phyloP scores from a whole-genome alignment of 1,140 invertebrate genomes.

The Prorops nasuta region DNA sequence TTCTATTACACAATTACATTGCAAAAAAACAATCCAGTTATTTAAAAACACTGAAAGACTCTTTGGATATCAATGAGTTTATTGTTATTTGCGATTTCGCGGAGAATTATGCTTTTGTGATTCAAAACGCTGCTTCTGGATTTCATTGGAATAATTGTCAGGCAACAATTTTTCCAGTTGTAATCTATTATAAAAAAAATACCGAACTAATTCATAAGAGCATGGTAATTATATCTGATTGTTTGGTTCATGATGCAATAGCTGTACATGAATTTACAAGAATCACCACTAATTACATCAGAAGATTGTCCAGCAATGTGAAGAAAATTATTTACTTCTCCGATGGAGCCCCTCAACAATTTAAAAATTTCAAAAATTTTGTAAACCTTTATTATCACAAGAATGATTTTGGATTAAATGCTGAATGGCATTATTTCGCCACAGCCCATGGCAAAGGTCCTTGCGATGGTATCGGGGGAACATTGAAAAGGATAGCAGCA shows the following conservation, averaged over 20 bases:
- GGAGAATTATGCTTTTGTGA: too few species aligned
- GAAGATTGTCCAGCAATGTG: neutral
- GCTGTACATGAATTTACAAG: neutral
- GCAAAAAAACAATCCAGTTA: slow-evolving; percentile 21
- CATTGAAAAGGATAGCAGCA: too few species aligned
- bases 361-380: too few species aligned
- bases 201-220: slow-evolving; percentile 1
- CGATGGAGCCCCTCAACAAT: slow-evolving; percentile 3
- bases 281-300: neutral
- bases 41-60: slow-evolving; percentile 15
- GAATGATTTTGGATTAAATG: too few species aligned
- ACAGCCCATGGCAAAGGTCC: slow-evolving; percentile 2
- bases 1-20: slow-evolving; percentile 21
- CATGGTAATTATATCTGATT: slow-evolving; percentile 6
- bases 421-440: too few species aligned
- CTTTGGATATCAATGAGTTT: slow-evolving; percentile 15
- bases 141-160: slow-evolving; percentile 33
- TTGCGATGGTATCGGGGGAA: too few species aligned
- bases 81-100: slow-evolving; percentile 28
- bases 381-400: too few species aligned
- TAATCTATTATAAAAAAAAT: slow-evolving; percentile 9
- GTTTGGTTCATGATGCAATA: slow-evolving; percentile 2
- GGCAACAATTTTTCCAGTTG: slow-evolving; percentile 13
- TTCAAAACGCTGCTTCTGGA: too few species aligned
- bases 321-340: slow-evolving; percentile 1